Base-by-base conservation (phyloP, 2,113 vertebrate species). In the Cromileptes altivelis region DNA sequence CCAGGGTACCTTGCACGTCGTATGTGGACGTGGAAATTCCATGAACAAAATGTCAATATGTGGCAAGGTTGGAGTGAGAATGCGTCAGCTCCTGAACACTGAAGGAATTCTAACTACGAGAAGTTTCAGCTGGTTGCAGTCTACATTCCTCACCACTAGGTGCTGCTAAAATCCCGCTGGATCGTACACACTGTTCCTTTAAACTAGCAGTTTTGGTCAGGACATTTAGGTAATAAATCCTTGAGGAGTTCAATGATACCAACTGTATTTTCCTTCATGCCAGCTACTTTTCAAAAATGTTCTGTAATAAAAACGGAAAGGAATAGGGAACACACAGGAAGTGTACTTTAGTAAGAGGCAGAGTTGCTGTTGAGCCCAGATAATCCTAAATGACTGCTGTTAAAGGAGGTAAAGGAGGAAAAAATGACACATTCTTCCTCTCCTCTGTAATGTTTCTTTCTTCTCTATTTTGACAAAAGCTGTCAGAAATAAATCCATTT, bases 161-260 rank as follows among this genome's bases (percentile, higher is more conserved):
- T 45, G 42, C 42, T 2, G 8, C 42, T 45, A 45, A 45, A 45
- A 37, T 37, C 33, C 42, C 42, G 11, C 42, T 12, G 12, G 12
- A 45, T 45, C 11, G 11, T 12, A 12, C 8, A 12, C 42, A 45
- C 42, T 45, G 42, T 9, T 2, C 42, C 42, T 45, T 45, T 12
- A 45, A 92, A 88, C 78, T 81, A 85, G 69, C 86, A 87, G 79
- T 81, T 89, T 81, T 83, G 73, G 70, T 70, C 61, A 70, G 72
- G 84, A 86, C 85, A 88, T 92, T 93, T 90, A 85, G 58, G 72
- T 90, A 90, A 93, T 89, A 77, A 88, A 86, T 92, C 62, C 71
- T 60, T 58, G 37, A 49, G 49, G 56, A 85, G 45, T 65, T 19
- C 14, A 65, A 74, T 71, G 57, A 74, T 69, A 57, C 33, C 49